These are phyloP conservation scores for Hystrix brachyura DNA, from an alignment of 2,113 vertebrate species.

Conservation along the genomic window DNA sequence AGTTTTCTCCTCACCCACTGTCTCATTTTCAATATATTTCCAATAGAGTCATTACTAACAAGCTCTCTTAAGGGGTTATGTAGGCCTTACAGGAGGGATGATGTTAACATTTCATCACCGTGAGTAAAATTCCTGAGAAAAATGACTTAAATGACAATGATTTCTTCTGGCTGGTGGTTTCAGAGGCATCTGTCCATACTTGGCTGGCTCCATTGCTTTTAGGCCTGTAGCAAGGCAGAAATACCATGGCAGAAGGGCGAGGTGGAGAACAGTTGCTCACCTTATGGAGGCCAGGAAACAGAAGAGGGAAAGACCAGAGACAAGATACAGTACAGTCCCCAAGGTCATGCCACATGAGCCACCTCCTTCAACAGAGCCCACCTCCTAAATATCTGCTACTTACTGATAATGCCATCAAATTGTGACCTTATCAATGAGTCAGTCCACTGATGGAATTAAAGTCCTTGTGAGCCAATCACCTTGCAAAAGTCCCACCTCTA, in stretches of 20 bases:
- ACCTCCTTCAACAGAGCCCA: background rate
- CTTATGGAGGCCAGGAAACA: background rate
- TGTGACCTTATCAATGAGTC: background rate
- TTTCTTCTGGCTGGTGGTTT: background rate
- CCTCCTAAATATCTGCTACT: background rate
- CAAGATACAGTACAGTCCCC: background rate
- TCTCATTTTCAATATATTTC: constrained; percentile 49
- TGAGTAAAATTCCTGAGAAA: background rate
- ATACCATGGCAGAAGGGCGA: background rate
- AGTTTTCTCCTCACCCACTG: constrained; percentile 13
- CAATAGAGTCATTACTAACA: background rate
- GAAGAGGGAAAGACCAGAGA: background rate
- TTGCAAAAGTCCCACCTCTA: background rate
- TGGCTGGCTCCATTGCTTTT: background rate
- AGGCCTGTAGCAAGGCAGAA: background rate
- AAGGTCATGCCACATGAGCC: too few species aligned
- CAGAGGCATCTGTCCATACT: background rate
- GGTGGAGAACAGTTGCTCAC: background rate
- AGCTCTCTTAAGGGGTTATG: background rate
- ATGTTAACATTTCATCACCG: background rate
- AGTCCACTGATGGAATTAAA: background rate
- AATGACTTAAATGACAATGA: background rate
- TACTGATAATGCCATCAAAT: background rate
- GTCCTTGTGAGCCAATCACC: background rate
- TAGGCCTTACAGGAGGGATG: background rate